Base-by-base conservation (phyloP, 2,113 vertebrate species). In the Benitochromis conjunctus region DNA sequence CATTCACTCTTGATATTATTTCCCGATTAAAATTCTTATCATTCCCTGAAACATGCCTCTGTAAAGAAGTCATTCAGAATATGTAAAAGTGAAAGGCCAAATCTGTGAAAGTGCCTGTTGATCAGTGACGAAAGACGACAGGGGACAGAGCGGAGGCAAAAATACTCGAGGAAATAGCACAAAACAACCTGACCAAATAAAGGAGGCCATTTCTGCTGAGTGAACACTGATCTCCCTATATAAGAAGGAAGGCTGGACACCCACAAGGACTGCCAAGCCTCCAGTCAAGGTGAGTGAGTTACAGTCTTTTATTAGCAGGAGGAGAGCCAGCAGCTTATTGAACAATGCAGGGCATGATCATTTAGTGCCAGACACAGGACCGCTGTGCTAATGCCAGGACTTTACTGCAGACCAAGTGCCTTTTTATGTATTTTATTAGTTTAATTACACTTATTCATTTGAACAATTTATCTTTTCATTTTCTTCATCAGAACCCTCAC, bases 151-250 rank as follows among this genome's bases (percentile, higher is more conserved):
- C 1, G 51, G 62, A 54, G 69, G 74, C 84, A 89, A 88, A 88
- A 88, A 90, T 91, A 94, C 87, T 89, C 62, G n/a, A 57, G 81
- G 89, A 93, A 83, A 85, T 48, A 81, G n/a, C 26, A 3, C 79
- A 85, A 93, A 88, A 86, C 29, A 24, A 43, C 91, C 91, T 96
- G 95, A 90, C 95, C 95, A 96, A 94, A 96, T 94, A 92, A 71
- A 96, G 95, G 46, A 86, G 64, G 92, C 57, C 48, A 31, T 86
- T 79, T 86, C 53, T 89, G 79, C 69, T 82, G 84, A 78, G 78
- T 77, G 84, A 82, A 85, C 79, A 81, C 14, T 26, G 81, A 91
- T 92, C 84, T 91, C 86, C 85, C 94, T 95, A 95, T 96, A 96
- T 94, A 96, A 96, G 91, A 92, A 86, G 80, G 86, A 82, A 78